phyloP scores from a whole-genome alignment of 2,888 invertebrate species.

The Linhomoeus sp. region DNA sequence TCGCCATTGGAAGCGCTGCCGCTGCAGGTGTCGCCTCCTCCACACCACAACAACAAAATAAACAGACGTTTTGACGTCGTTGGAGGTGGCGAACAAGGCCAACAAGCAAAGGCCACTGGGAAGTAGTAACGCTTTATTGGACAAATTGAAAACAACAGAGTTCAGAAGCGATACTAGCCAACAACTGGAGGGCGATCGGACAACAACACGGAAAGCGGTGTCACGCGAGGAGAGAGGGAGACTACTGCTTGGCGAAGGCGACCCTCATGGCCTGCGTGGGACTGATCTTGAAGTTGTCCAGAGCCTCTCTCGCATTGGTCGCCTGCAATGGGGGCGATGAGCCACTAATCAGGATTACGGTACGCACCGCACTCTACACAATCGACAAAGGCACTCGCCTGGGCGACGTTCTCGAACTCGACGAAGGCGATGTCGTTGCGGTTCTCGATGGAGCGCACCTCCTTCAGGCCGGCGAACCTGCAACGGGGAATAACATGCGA shows the following conservation, averaged over 20 bases:
- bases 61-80: no score
- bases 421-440: conserved; percentile 98
- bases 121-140: no score
- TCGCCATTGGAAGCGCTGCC: no score
- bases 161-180: no score
- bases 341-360: background rate
- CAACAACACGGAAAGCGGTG: background rate
- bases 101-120: no score
- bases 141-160: no score
- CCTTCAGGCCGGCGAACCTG: conserved; percentile 96
- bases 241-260: conserved; percentile 89
- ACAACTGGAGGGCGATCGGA: background rate
- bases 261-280: conserved; percentile 98
- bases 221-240: conserved; percentile 33
- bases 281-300: conserved; percentile 87
- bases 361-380: conserved; percentile 47
- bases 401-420: conserved; percentile 84
- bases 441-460: conserved; percentile 91
- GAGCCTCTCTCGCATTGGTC: conserved; percentile 76
- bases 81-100: no score
- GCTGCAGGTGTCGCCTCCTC: no score
- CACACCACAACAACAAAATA: no score
- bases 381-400: conserved; percentile 82
- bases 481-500: no score
- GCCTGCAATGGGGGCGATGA: conserved; percentile 43